These are phyloP conservation scores for Eupeodes latifasciatus DNA, from an alignment of 2,888 invertebrate genomes.

Conservation along the genomic window DNA sequence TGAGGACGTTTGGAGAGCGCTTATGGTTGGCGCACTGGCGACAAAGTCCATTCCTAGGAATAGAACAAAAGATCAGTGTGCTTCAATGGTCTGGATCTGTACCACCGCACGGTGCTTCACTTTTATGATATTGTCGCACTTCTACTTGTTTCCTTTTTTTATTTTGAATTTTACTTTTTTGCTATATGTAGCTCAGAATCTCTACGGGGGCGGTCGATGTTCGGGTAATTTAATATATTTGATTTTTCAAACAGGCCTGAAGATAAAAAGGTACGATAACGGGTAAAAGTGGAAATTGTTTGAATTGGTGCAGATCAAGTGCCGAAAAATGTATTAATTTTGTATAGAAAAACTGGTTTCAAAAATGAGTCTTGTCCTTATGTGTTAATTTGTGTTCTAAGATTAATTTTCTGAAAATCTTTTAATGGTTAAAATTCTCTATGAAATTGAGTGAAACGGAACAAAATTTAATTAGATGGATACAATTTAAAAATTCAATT, in stretches of 20 bases:
- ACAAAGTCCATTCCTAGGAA: slow-evolving; percentile 64
- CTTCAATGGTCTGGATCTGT: slow-evolving; percentile 66
- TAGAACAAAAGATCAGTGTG: slow-evolving; percentile 66
- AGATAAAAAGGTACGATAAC: not conserved
- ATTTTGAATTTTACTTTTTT: slow-evolving; percentile 23
- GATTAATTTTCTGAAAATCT: too few species aligned
- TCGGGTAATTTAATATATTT: slow-evolving; percentile 48
- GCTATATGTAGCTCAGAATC: not conserved
- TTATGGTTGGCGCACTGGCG: slow-evolving; percentile 68
- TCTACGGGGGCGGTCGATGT: slow-evolving; percentile 6
- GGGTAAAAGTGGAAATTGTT: not conserved
- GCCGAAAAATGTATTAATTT: too few species aligned
- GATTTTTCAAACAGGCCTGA: not conserved
- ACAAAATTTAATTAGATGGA: too few species aligned
- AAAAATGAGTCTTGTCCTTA: too few species aligned
- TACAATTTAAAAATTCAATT: too few species aligned
- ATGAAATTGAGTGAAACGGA: too few species aligned
- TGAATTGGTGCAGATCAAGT: too few species aligned
- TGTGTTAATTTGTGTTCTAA: too few species aligned
- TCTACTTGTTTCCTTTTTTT: slow-evolving; percentile 30
- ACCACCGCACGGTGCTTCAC: slow-evolving; percentile 60
- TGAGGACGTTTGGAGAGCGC: slow-evolving; percentile 66
- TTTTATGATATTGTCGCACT: slow-evolving; percentile 72
- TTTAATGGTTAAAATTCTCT: too few species aligned
- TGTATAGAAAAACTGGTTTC: too few species aligned